Percentiles rank a stretch among this genome's conserved stretches.
Evolutionary conservation across 2,113 vertebrate species (phyloP).

Genomic region (Melanotaenia duboulayi): DNA sequence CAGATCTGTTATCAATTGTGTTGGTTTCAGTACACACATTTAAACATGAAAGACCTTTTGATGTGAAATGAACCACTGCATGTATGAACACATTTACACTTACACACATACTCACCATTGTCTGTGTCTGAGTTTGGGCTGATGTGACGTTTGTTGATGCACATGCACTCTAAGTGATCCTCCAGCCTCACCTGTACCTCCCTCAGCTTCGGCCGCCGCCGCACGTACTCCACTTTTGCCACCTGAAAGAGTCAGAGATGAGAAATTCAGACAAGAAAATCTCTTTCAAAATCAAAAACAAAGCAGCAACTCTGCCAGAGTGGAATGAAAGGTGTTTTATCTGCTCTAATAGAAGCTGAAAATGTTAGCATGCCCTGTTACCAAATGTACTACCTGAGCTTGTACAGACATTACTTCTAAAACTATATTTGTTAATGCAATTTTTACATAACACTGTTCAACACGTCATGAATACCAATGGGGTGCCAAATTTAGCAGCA

Average conservation of each 20-base stretch:
- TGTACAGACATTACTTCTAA: too few species aligned
- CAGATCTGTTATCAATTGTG: constrained; percentile 62
- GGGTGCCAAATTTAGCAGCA: too few species aligned
- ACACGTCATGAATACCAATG: too few species aligned
- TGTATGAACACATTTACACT: constrained; percentile 8
- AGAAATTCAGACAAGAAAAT: constrained; percentile 5
- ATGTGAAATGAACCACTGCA: constrained; percentile 18
- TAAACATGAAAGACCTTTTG: constrained; percentile 41
- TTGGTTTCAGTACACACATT: constrained; percentile 48
- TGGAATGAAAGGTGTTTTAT: neutral
- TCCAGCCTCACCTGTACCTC: constrained; percentile 96
- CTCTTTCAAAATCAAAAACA: neutral
- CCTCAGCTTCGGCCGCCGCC: constrained; percentile 92
- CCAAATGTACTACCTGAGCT: neutral
- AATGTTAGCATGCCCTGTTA: neutral
- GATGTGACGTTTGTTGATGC: constrained; percentile 85
- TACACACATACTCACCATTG: constrained; percentile 81
- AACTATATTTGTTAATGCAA: too few species aligned
- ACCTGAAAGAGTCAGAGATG: constrained; percentile 81
- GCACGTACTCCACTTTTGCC: constrained; percentile 96
- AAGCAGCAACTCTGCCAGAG: neutral
- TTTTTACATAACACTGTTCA: too few species aligned
- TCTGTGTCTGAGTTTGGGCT: constrained; percentile 89
- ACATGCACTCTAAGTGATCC: constrained; percentile 95
- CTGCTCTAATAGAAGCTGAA: neutral